Base-by-base conservation (phyloP, 1,140 invertebrate genomes). In the Hycleus phaleratus region DNA sequence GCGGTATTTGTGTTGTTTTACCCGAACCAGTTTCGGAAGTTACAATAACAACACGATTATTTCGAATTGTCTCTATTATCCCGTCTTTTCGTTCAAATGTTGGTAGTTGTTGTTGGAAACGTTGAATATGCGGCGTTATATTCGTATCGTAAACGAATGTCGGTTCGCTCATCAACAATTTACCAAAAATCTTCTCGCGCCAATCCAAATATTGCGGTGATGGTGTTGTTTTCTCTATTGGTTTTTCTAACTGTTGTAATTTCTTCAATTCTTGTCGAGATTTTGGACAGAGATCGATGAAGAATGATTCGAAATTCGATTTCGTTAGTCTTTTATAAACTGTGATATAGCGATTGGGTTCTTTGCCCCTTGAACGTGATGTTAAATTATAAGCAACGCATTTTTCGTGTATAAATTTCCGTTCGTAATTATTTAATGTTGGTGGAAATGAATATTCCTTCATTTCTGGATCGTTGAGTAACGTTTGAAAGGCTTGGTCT, bases 1-100 rank as follows among this genome's bases (percentile, higher is more conserved):
- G 95, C 0, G 92, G 91, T 10, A 95, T 75, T 75, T 95, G 92
- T 0, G 92, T 95, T 1, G 91, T 93, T 79, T 95, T 95, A 1
- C 93, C 93, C 26, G 87, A 91, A 1, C 92, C 91, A 0, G 91
- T 91, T 59, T 89, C 87, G 10, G 90, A 90, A 46, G 82, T 83
- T 42, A 95, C 81, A 59, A 93, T 76, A 0, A 81, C 69, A 2
- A 87, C 80, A 65, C 81, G 76, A 70, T 82, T 79, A 0, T 70
- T 61, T 3, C 72, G 64, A 4, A 86, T 74, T 0, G 72, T 71
- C 9, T 78, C 67, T 0, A 85, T 52, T 55, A 87, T 79, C 49
- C 79, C 69, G 3, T 38, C 75, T 69, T 39, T 79, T 76, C 4
- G 71, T 63, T 59, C 74, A 80, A 25, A 85, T 79, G 18, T 18